Base-by-base conservation (phyloP, 2,113 vertebrate species). In the Panthera leo region DNA sequence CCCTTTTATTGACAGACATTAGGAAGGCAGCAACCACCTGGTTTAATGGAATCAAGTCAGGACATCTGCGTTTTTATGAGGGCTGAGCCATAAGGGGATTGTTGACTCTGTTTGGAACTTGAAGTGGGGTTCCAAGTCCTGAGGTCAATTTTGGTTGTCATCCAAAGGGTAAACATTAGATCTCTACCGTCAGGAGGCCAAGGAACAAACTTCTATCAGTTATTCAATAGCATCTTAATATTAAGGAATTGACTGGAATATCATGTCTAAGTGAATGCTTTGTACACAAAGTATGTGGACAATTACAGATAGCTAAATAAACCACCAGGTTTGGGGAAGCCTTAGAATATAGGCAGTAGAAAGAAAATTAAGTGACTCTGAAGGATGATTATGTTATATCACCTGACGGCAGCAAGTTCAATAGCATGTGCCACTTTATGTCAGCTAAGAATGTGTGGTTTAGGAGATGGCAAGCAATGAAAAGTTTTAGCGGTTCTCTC, bases 321-420 rank as follows among this genome's bases (percentile, higher is more conserved):
- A 89, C 80, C 53, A 13, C 23, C 29, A 71, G 61, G 84, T 75
- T 96, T 58, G 70, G 80, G 70, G 55, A 79, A 23, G 45, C 45
- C 42, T 85, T 86, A 80, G 83, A 80, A 67, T 67, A 80, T 55
- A 90, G 31, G 5, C 63, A 79, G 75, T n/a, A 75, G 76, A 39
- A 75, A 86, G 76, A 71, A 85, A 90, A 93, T 76, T 58, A 71
- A 85, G 25, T 67, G 73, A 51, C 53, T 92, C 58, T 75, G 85
- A 78, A 73, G 51, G 70, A 85, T 61, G 55, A 75, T 76, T 45
- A 21, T 78, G 42, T 55, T 71, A 34, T 39, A 39, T n/a, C 5
- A 25, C 45, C 70, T 95, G n/a, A 91, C 45, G 68, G 88, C 71
- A 78, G 42, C 36, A 76, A 90, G 61, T 94, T 89, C 63, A 82